Percentiles rank a stretch among this genome's conserved stretches.
Evolutionary conservation across 2,113 vertebrate species (phyloP).

Genomic region (Halichoeres trimaculatus): DNA sequence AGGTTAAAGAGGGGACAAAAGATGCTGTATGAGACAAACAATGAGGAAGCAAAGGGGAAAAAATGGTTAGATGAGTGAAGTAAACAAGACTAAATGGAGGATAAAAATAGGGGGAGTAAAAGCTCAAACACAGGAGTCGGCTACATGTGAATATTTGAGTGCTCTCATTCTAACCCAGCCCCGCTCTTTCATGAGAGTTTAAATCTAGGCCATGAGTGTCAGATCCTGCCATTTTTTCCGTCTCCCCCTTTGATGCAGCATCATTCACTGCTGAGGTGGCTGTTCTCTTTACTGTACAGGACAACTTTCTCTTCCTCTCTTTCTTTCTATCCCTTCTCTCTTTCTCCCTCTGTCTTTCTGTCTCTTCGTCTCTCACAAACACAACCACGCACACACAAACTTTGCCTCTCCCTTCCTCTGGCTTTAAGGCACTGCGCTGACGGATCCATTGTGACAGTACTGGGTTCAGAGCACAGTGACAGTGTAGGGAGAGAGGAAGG

Average conservation of each 20-base stretch:
- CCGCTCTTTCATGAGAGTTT: slow-evolving; percentile 38
- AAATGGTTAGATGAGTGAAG: slow-evolving; percentile 14
- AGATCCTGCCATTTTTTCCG: slow-evolving; percentile 50
- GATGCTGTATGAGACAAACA: slow-evolving; percentile 6
- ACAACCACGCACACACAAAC: slow-evolving; percentile 52
- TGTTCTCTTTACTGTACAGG: slow-evolving; percentile 67
- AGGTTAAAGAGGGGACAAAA: slow-evolving; percentile 16
- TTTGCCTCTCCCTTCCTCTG: slow-evolving; percentile 45
- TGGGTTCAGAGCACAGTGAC: slow-evolving; percentile 74
- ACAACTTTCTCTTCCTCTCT: slow-evolving; percentile 58
- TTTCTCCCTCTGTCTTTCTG: slow-evolving; percentile 18
- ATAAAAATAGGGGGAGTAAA: slow-evolving; percentile 8
- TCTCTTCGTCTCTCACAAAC: slow-evolving; percentile 24
- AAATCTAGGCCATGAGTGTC: slow-evolving; percentile 68
- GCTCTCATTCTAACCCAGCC: slow-evolving; percentile 20
- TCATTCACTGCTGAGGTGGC: slow-evolving; percentile 76
- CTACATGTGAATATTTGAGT: slow-evolving; percentile 9
- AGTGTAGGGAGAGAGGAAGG: slow-evolving; percentile 52
- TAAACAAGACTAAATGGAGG: slow-evolving; percentile 33
- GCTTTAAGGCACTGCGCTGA: slow-evolving; percentile 72
- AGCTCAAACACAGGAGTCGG: slow-evolving; percentile 1
- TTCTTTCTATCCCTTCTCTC: slow-evolving; percentile 24
- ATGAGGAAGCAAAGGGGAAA: not conserved
- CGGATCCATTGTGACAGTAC: slow-evolving; percentile 74
- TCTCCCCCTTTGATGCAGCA: slow-evolving; percentile 58